phyloP scores from a whole-genome alignment of 1,140 invertebrate species.

The Phymorhynchus buccinoides region DNA sequence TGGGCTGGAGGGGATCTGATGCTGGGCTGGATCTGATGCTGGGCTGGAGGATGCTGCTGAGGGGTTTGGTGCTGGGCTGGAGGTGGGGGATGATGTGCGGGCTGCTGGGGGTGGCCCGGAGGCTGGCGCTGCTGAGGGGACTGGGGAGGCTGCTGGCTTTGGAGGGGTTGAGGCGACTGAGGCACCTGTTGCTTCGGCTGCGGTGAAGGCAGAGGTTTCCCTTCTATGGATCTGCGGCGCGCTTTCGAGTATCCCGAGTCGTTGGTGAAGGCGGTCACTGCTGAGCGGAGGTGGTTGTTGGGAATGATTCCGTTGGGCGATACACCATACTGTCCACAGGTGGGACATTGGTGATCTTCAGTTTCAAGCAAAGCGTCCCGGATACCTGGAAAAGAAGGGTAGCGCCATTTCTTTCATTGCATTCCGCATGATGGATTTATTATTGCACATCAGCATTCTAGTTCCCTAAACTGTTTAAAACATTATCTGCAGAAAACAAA shows the following conservation, averaged over 20 bases:
- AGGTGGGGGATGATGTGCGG: neutral
- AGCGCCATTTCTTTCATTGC: neutral
- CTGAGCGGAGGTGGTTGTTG: slow-evolving; percentile 90
- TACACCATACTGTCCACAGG: slow-evolving; percentile 92
- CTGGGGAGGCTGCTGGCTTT: neutral
- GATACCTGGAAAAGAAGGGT: slow-evolving; percentile 81
- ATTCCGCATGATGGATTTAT: no score
- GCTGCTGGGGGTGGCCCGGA: neutral
- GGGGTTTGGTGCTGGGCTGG: neutral
- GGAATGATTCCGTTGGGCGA: slow-evolving; percentile 94
- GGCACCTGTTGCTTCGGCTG: slow-evolving; percentile 45
- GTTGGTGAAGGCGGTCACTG: slow-evolving; percentile 90
- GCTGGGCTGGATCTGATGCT: neutral
- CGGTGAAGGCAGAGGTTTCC: neutral
- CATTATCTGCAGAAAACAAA: no score
- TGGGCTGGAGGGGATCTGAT: neutral
- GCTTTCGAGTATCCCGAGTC: slow-evolving; percentile 85
- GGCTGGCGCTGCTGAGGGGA: neutral
- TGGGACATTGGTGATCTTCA: slow-evolving; percentile 94
- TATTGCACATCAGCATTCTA: no score
- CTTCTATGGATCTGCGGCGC: slow-evolving; percentile 37
- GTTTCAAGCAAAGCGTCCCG: slow-evolving; percentile 89
- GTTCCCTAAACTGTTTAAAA: no score
- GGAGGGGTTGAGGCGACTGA: slow-evolving; percentile 34
- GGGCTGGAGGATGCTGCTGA: neutral